Evolutionary conservation across 2,113 vertebrate species (phyloP), one percentile per base, ranked within the genome.

Genomic region (Eulemur macaco): DNA sequence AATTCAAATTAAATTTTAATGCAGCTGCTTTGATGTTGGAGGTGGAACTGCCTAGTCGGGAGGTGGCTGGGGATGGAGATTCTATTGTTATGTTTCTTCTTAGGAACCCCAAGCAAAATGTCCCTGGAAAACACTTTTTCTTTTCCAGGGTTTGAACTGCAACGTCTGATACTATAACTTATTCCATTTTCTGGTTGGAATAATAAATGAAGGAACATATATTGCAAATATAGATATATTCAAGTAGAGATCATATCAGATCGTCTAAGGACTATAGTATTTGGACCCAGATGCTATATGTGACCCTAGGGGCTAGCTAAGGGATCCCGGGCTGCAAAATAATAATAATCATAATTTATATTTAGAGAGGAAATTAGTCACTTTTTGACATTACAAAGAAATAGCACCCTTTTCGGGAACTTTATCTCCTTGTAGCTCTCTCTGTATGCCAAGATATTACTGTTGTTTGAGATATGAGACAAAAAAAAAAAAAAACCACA

Each of bases 1-100:
- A 97, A 98, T 98, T 97, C 94, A 97, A 97, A 97, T 98, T 98
- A 97, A 98, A 97, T 95, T 98, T 97, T 97, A 96, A 97, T 94
- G 92, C 13, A 0, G 93, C 47, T 15, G 96, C 98, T 97, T 97
- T 98, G 97, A 97, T 98, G 98, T 96, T 96, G 0, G 71, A 96
- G 89, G 89, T 96, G 83, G 95, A 97, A 86, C 81, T 92, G 92
- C 94, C 95, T 97, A 21, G 66, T 96, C 92, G 96, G 96, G 96
- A 96, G 91, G 89, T 80, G 78, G 58, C 74, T 80, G 60, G 86
- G 27, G 63, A 56, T 21, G 27, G 85, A 86, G 84, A 84, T 8
- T 63, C 96, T 93, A 76, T 92, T 88, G 89, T 96, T 89, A 83
- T 0, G 3, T 12, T 14, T 3, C 60, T 60, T 74, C 76, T 90